Evolutionary conservation across 1,140 invertebrate species (phyloP), one percentile per base, ranked within the genome.

Genomic region (Diachasma alloeum): DNA sequence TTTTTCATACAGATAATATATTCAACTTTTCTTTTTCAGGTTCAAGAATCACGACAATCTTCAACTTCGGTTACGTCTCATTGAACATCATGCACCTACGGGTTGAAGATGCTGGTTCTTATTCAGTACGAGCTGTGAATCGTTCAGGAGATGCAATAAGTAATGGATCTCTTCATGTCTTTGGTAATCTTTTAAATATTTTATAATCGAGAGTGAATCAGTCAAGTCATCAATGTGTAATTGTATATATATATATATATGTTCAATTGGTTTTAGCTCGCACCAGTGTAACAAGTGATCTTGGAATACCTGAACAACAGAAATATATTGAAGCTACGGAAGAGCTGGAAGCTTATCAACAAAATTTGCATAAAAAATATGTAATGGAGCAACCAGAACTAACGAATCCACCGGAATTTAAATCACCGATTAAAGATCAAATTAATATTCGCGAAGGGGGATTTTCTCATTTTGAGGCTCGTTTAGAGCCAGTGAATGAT

Each of bases 1-100:
- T 5, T 37, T 37, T 4, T 37, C 4, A 37, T 9, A 37, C 36
- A 9, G 36, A 5, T 4, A 42, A 42, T 42, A 42, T 59, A 42
- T 69, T 42, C 24, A 15, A n/a, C 2, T 24, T 67, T 22, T 68
- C 19, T 56, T 74, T 24, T 46, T 70, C 13, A 92, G 93, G 93
- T 90, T 97, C 96, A 86, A 93, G 97, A 90, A 98, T 98, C 87
- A 97, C 95, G 83, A 96, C 96, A 84, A 96, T 97, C 90, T 97
- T 97, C 92, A 99, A 98, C 92, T 99, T 99, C 93, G 97, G 97
- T 87, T 98, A 98, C 92, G 97, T 99, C 90, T 96, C 96, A 89
- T 93, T 99, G 81, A 98, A 98, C 90, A 98, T 99, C 88, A 93
- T 98, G 93, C 97, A 98, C 93, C 94, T 98, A 91, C 95, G 97